phyloP scores from a whole-genome alignment of 2,797 vertebrate species.

The Acanthornis magna region DNA sequence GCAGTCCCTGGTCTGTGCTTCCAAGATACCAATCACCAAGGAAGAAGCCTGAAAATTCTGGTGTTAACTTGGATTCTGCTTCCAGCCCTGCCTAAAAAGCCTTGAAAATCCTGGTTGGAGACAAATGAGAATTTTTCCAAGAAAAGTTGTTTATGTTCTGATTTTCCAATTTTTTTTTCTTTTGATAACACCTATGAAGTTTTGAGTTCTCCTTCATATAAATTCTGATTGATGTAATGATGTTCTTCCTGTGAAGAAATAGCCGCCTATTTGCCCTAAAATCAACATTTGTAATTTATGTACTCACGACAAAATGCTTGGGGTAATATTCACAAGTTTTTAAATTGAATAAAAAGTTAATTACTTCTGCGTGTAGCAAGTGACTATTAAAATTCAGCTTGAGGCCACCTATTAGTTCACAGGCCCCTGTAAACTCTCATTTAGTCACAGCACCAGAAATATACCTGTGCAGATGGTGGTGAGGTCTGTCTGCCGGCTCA shows the following conservation, averaged over 20 bases:
- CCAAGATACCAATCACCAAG: background rate
- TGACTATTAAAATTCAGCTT: background rate
- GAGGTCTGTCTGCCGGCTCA: background rate
- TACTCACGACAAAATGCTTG: background rate
- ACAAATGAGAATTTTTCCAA: background rate
- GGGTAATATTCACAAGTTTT: background rate
- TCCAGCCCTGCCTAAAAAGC: background rate
- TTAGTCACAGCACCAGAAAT: background rate
- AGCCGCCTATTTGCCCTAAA: background rate
- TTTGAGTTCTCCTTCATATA: background rate
- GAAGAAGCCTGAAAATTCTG: background rate
- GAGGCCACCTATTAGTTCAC: background rate
- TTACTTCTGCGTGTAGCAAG: background rate
- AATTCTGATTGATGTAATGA: background rate
- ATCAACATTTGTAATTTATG: background rate
- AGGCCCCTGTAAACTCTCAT: background rate
- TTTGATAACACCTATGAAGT: background rate
- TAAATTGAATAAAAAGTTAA: background rate
- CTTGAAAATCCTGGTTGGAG: background rate
- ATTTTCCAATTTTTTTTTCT: background rate
- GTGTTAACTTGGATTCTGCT: background rate
- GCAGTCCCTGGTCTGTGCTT: background rate
- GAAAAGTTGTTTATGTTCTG: background rate
- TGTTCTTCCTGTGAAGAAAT: background rate
- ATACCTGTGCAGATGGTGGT: background rate